Conservation (phyloP, 2,797 vertebrate genomes). For the Meda fulgida region DNA sequence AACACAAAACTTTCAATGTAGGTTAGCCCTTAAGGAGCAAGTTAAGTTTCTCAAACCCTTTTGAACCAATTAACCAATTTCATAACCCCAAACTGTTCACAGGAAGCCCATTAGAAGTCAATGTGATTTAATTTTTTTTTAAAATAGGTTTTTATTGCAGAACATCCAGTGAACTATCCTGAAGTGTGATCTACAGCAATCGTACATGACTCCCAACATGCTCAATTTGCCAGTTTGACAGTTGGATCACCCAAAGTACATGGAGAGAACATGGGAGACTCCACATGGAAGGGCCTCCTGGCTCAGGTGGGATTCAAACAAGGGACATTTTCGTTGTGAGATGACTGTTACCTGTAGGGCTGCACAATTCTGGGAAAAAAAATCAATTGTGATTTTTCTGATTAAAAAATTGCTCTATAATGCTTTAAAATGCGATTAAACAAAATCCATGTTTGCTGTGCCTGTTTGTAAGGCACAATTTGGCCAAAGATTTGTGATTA, state of each 20-base stretch:
- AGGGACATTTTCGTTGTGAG: too few species aligned
- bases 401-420: not conserved
- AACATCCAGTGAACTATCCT: not conserved
- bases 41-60: not conserved
- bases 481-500: not conserved
- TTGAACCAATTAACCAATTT: not conserved
- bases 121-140: too few species aligned
- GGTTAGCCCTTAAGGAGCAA: not conserved
- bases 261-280: too few species aligned
- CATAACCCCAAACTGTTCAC: not conserved
- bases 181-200: not conserved
- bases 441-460: not conserved
- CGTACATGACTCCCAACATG: not conserved
- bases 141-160: not conserved
- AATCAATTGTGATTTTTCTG: not conserved
- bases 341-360: too few species aligned
- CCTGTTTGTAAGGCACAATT: not conserved
- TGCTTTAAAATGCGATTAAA: not conserved
- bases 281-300: too few species aligned
- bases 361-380: not conserved
- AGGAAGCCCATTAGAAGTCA: not conserved
- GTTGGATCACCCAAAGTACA: not conserved
- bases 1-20: not conserved
- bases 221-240: not conserved
- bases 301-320: too few species aligned